Evolutionary conservation across 23 tunicate genomes (phyloP), one percentile per base, ranked within the genome.

Genomic region (Clavelina lepadiformis): DNA sequence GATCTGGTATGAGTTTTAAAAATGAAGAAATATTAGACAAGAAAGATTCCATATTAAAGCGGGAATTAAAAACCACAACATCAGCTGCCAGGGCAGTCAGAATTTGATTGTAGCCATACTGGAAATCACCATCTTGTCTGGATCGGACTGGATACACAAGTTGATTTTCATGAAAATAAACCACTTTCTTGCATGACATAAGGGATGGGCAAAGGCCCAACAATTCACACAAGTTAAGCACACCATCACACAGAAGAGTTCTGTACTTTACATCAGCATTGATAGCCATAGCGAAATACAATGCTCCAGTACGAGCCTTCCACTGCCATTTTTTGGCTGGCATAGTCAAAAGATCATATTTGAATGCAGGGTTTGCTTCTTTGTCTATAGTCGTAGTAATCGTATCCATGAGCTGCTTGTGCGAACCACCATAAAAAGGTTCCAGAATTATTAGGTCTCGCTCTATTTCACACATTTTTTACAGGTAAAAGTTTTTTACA

Each of bases 81-180:
- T 91, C 81, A 0, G 98, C 98, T 18, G 73, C 74, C 28, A 91
- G 55, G n/a, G 87, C 81, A 1, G 98, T 64, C 37, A 82, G 5
- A 27, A 91, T 82, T 71, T 91, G 98, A 57, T 91, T 91, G 58
- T 82, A 91, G 3, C 85, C 91, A 77, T 67, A 91, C 32, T 91
- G 98, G 61, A 91, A 82, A 59, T 91, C 98, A 0, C 82, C 49
- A 50, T 76, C 86, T 69, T 83, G 51, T 44, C 46, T 27, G 18
- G 66, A 72, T 44, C 77, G 80, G n/a, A 91, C 81, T 0, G 98
- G 98, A 52, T 91, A 91, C 3, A 86, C 92, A 35, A 91, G 85
- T 52, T 91, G 98, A 50, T 91, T 91, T 83, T 91, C 98, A 52
- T 91, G 98, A 72, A 83, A 91, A 55, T 91, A 91, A 69, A 91